Percentiles rank a stretch among this genome's conserved stretches.
Conservation (phyloP, 1,140 invertebrate genomes). For the Orussus abietinus region DNA sequence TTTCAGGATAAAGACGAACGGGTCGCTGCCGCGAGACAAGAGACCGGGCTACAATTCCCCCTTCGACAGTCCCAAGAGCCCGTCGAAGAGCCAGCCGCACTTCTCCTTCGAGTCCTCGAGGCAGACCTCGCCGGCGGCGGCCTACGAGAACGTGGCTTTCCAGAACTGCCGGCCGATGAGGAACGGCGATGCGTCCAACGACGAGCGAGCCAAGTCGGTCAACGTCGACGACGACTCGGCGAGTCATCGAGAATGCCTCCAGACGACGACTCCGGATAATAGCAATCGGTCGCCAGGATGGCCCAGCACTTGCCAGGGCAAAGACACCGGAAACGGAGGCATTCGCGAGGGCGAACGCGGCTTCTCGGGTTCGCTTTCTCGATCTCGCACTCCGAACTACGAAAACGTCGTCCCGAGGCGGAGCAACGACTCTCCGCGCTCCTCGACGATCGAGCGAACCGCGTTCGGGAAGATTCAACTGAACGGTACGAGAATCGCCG, state of each 20-base stretch:
- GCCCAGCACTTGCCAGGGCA: constrained; percentile 18
- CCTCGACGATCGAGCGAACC: constrained; percentile 13
- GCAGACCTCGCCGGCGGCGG: constrained; percentile 19
- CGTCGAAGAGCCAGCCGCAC: constrained; percentile 30
- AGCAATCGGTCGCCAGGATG: constrained; percentile 31
- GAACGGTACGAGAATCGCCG: constrained; percentile 26
- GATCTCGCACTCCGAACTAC: constrained; percentile 31
- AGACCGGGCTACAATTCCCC: constrained; percentile 55
- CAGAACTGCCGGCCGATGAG: constrained; percentile 26
- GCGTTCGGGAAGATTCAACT: constrained; percentile 28
- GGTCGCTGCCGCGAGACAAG: constrained; percentile 77
- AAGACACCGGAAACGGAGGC: too few relatives aligned
- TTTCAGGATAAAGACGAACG: constrained; percentile 83
- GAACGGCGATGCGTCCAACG: constrained; percentile 20
- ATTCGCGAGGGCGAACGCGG: constrained; percentile 22
- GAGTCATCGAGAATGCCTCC: constrained; percentile 5
- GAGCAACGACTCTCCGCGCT: constrained; percentile 1
- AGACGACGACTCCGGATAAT: constrained; percentile 25
- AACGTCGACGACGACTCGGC: constrained; percentile 7
- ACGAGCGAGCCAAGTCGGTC: constrained; percentile 10
- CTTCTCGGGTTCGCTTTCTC: constrained; percentile 33
- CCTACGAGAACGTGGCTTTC: constrained; percentile 26
- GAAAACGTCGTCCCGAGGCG: constrained; percentile 30
- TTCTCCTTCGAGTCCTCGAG: constrained; percentile 38
- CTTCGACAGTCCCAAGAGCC: constrained; percentile 46